Evolutionary conservation across 2,113 vertebrate genomes (phyloP).

Genomic region (Himantopus leucocephalus): DNA sequence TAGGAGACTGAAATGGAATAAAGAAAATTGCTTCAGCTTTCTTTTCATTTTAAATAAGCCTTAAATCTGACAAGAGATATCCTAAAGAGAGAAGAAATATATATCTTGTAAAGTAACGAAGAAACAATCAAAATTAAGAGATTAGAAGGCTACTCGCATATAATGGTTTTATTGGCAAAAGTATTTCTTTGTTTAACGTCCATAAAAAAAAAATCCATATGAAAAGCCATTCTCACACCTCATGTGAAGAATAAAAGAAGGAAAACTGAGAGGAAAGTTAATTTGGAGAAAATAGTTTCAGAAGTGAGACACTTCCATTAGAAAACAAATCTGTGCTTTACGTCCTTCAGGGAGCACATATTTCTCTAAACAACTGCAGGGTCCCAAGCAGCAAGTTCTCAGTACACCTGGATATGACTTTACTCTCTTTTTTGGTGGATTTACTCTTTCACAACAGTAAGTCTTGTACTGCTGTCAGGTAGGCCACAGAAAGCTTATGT

Average conservation of each 20-base stretch:
- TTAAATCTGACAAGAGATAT: constrained; percentile 85
- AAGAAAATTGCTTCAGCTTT: constrained; percentile 89
- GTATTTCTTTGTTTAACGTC: constrained; percentile 65
- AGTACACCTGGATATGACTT: constrained; percentile 27
- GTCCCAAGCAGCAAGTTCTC: constrained; percentile 29
- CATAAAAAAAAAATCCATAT: background rate
- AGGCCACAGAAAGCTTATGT: constrained; percentile 10
- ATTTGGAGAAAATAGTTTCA: constrained; percentile 46
- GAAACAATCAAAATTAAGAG: constrained; percentile 80
- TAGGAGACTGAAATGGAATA: constrained; percentile 87
- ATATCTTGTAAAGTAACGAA: constrained; percentile 78
- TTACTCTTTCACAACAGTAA: constrained; percentile 31
- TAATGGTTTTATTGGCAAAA: constrained; percentile 45
- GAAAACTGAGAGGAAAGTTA: constrained; percentile 41
- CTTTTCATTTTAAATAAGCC: constrained; percentile 89
- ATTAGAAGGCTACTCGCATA: constrained; percentile 71
- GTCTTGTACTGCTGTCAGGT: constrained; percentile 22
- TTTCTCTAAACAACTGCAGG: constrained; percentile 52
- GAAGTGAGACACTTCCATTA: constrained; percentile 50
- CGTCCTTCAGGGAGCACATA: constrained; percentile 42
- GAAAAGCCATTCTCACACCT: constrained; percentile 41
- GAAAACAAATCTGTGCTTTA: constrained; percentile 52
- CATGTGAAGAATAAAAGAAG: constrained; percentile 22
- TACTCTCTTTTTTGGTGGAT: background rate
- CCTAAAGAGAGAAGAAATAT: constrained; percentile 80